Base-by-base conservation (phyloP, 2,888 invertebrate genomes). In the Sussaba pulchella region DNA sequence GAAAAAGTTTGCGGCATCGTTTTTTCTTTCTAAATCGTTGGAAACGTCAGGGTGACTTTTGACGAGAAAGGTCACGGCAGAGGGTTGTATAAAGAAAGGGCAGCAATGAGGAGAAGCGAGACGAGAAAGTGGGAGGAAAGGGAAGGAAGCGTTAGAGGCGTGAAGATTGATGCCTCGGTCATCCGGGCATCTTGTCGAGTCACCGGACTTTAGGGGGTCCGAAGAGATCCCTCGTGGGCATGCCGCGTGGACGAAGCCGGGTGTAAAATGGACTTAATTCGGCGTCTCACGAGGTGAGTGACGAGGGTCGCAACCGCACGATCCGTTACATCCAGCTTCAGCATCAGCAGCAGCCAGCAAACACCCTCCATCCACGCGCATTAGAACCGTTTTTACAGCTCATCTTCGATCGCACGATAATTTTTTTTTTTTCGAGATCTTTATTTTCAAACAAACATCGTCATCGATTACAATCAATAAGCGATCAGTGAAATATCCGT, bases 251-350 rank as follows among this genome's bases (percentile, higher is more conserved):
- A 78, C 72, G 85, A 88, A 89, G 85, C 87, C 86, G 89, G 87
- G 88, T 89, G 88, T 89, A 89, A 89, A 89, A 89, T 87, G 87
- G 85, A 89, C 88, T 89, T 89, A 89, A 88, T 89, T 89, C 88
- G 67, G 87, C 86, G 85, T 87, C 86, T 85, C 78, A 71, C 80
- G 81, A 81, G 70, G 81, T 81, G 77, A 79, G 83, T 81, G 82
- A 80, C 82, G 83, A 88, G 87, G 85, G 87, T 85, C 85, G 39
- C 76, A 74, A 81, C 77, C 81, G 52, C 77, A 69, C 71, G 39
- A 41, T 71, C 50, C 69, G 36, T 70, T 69, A 43, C 54, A 63
- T 59, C 36, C 26, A 47, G n/a, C n/a, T n/a, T n/a, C n/a, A n/a
- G n/a, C n/a, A n/a, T n/a, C n/a, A n/a, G n/a, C n/a, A n/a, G 41